A percentile compares a stretch with the other conserved stretches of the same genome.
These are phyloP conservation scores for Aegotheles bennettii DNA, from an alignment of 2,113 vertebrate genomes.

Conservation along the genomic window DNA sequence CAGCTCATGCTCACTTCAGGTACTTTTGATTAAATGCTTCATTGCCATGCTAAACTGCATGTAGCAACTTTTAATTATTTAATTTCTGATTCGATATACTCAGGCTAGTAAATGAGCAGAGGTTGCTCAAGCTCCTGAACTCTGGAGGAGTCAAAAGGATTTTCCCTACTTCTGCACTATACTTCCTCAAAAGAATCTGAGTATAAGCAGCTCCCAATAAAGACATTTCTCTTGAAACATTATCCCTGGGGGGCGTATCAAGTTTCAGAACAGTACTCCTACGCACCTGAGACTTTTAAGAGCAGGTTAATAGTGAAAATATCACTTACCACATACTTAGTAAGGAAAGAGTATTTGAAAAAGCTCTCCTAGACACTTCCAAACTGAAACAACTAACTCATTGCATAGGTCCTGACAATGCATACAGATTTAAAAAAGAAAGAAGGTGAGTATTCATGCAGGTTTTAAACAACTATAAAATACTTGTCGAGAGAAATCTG, in stretches of 20 bases:
- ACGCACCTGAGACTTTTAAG: not conserved
- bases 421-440: not conserved
- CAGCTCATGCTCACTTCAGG: not conserved
- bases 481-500: not conserved
- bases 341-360: not conserved
- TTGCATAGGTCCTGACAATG: not conserved
- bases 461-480: not conserved
- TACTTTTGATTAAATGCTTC: not conserved
- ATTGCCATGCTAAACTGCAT: not conserved
- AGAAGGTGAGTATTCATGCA: not conserved
- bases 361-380: not conserved
- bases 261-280: not conserved
- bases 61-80: not conserved
- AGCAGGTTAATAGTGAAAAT: not conserved
- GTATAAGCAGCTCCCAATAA: not conserved
- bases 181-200: not conserved
- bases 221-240: not conserved
- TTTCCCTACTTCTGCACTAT: not conserved
- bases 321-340: not conserved
- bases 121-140: not conserved
- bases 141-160: not conserved
- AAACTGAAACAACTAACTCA: not conserved
- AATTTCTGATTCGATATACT: not conserved
- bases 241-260: not conserved
- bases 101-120: not conserved